These are phyloP conservation scores for Thelaira solivaga DNA, from an alignment of 2,888 invertebrate genomes.

Conservation along the genomic window DNA sequence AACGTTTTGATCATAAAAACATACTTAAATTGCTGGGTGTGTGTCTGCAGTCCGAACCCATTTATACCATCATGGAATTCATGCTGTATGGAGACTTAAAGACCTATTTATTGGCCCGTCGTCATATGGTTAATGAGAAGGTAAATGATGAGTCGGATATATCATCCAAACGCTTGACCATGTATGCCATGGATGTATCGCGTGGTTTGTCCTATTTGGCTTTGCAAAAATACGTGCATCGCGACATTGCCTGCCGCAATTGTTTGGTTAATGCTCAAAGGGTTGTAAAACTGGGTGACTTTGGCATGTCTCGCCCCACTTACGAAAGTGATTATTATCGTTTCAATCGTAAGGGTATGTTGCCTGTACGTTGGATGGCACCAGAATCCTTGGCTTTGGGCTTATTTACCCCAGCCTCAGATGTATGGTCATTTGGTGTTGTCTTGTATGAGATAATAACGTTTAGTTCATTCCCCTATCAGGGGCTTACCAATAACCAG, in stretches of 20 bases:
- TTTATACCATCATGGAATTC: constrained; percentile 95
- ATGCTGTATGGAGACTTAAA: constrained; percentile 95
- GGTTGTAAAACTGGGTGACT: constrained; percentile 88
- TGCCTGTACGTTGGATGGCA: constrained; percentile 96
- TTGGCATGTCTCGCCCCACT: constrained; percentile 93
- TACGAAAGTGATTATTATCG: constrained; percentile 93
- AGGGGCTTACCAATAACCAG: constrained; percentile 90
- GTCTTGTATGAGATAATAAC: constrained; percentile 92
- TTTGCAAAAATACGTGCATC: constrained; percentile 90
- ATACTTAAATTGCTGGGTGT: constrained; percentile 91
- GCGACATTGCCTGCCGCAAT: constrained; percentile 89
- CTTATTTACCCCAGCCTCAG: constrained; percentile 90
- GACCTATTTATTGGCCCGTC: constrained; percentile 89
- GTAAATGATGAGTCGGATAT: constrained; percentile 84
- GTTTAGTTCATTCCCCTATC: constrained; percentile 93
- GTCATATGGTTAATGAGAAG: constrained; percentile 86
- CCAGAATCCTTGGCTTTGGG: constrained; percentile 91
- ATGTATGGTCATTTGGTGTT: constrained; percentile 94
- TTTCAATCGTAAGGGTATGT: constrained; percentile 90
- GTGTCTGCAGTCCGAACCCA: constrained; percentile 90
- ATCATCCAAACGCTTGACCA: constrained; percentile 86
- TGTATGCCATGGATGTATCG: constrained; percentile 92
- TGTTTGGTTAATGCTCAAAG: constrained; percentile 86
- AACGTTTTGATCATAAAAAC: constrained; percentile 92
- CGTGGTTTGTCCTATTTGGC: constrained; percentile 90